These are phyloP conservation scores for Rhadina sibilatrix DNA, from an alignment of 2,113 vertebrate species.

Conservation along the genomic window DNA sequence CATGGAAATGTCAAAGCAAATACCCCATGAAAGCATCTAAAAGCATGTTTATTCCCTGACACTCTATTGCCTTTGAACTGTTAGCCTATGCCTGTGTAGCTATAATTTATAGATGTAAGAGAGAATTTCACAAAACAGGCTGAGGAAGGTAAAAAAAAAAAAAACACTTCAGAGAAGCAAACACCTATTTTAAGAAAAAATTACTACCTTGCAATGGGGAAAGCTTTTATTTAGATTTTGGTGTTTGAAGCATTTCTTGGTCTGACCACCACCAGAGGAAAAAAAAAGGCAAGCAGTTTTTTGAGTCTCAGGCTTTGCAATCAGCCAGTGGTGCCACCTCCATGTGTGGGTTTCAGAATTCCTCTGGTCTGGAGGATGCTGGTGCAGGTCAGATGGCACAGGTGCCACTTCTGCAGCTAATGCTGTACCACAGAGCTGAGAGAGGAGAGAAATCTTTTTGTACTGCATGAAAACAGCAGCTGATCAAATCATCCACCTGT, in stretches of 20 bases:
- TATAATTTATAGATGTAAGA: slow-evolving; percentile 4
- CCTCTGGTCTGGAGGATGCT: not conserved
- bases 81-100: not conserved
- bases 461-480: not conserved
- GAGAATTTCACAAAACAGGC: not conserved
- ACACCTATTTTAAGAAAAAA: not conserved
- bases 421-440: not conserved
- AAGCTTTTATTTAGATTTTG: not conserved
- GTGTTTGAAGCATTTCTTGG: not conserved
- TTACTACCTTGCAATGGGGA: not conserved
- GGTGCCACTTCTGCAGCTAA: not conserved
- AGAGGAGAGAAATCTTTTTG: not conserved
- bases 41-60: not conserved
- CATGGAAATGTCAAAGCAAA: not conserved
- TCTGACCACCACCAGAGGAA: not conserved
- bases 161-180: not conserved
- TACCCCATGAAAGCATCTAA: not conserved
- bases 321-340: rapidly evolving
- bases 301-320: not conserved
- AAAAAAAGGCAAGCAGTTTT: not conserved
- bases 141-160: not conserved
- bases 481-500: not conserved
- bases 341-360: not conserved
- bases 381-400: not conserved
- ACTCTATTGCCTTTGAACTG: not conserved